Base-by-base conservation (phyloP, 2,797 vertebrate genomes). In the Amniataba percoides region DNA sequence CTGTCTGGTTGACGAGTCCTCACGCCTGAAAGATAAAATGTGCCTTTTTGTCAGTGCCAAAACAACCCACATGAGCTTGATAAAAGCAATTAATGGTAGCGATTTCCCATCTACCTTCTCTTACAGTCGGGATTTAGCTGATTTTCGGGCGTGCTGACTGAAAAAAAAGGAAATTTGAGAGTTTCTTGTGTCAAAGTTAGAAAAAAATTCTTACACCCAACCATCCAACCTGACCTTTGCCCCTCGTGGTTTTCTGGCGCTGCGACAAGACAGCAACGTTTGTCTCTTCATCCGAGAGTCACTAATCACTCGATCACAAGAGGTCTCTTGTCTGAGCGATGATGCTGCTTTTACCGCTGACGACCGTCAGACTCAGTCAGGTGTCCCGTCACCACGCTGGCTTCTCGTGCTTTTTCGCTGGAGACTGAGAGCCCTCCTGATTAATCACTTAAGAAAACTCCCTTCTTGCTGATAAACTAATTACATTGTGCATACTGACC, bases 361-460 rank as follows among this genome's bases (percentile, higher is more conserved):
- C 53, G 53, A 45, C 62, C 19, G 11, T 51, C 55, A 23, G 21
- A 58, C 65, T 65, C 55, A 31, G 27, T 60, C 48, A 57, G 80
- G 64, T 78, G 68, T 42, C 71, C 77, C 71, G 85, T 85, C 59
- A 66, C 40, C 71, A 34, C 66, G 27, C 70, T 31, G 42, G 62
- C 71, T 57, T 36, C 65, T 83, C 71, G 25, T 74, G 64, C 72
- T 77, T 75, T 78, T 68, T 62, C 72, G 77, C 69, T 59, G 49
- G 71, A 87, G 87, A 87, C 72, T 11, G 58, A 78, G 70, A 73
- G 66, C 59, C 74, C 77, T 74, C 71, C 79, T 83, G 81, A 93
- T 94, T 90, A 95, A 94, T 94, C 93, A 93, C 90, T 95, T 92
- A 93, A 88, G 89, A 92, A 93, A 91, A 93, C 82, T 90, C 88